Conservation (phyloP, 2,113 vertebrate species). For the Penelope pileata region DNA sequence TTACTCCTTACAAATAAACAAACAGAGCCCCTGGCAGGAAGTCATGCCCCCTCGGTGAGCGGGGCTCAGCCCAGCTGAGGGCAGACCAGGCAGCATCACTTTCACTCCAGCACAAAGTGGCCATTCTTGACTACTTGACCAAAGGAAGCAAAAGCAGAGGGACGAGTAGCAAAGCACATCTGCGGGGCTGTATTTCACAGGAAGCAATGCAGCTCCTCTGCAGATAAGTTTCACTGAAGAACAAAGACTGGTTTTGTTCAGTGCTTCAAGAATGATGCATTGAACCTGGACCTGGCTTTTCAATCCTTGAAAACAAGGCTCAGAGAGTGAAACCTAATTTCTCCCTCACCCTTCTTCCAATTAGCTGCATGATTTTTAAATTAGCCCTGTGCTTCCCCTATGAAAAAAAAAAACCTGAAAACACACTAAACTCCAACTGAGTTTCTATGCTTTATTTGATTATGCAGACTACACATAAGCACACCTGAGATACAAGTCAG, state of each 20-base stretch:
- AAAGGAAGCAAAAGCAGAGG: conserved; percentile 52
- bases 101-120: conserved; percentile 77
- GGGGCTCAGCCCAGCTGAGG: conserved; percentile 26
- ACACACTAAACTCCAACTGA: neutral
- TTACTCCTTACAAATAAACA: conserved; percentile 59
- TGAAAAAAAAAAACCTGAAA: conserved; percentile 10
- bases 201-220: conserved; percentile 72
- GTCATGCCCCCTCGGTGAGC: conserved; percentile 38
- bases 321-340: conserved; percentile 7
- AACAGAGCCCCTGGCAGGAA: conserved; percentile 62
- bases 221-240: conserved; percentile 79
- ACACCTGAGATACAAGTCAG: neutral
- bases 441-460: neutral
- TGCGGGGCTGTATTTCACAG: conserved; percentile 75
- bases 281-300: conserved; percentile 70
- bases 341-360: neutral
- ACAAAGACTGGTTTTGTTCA: conserved; percentile 81
- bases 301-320: conserved; percentile 59
- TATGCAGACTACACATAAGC: neutral
- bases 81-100: conserved; percentile 63
- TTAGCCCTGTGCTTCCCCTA: neutral
- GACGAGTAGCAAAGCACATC: conserved; percentile 59
- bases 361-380: conserved; percentile 8
- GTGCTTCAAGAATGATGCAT: conserved; percentile 56
- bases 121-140: conserved; percentile 75